These are phyloP conservation scores for Clarias platycephalus DNA, from an alignment of 2,797 vertebrate genomes.

Conservation along the genomic window DNA sequence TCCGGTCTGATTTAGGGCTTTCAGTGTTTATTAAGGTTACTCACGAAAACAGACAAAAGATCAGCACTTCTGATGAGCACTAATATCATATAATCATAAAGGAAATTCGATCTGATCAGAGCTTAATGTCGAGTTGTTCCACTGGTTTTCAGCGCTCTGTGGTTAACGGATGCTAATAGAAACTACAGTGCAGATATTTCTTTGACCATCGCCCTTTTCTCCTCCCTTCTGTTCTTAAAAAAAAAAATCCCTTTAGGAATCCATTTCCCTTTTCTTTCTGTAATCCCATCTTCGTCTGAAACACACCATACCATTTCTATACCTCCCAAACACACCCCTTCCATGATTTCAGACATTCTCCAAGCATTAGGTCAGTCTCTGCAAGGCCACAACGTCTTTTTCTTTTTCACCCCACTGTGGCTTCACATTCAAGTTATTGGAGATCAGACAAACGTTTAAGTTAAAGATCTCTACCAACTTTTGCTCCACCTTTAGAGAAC, in stretches of 20 bases:
- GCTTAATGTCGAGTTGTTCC: not conserved
- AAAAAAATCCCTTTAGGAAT: no score
- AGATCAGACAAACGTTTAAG: not conserved
- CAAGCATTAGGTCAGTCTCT: constrained; percentile 13
- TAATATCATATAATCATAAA: not conserved
- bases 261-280: not conserved
- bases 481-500: no score
- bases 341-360: not conserved
- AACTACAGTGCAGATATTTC: not conserved
- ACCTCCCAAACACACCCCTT: not conserved
- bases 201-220: no score
- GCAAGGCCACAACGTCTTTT: not conserved
- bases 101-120: not conserved
- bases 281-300: not conserved
- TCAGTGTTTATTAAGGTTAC: not conserved
- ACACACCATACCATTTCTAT: not conserved
- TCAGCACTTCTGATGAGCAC: not conserved
- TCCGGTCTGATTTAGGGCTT: not conserved
- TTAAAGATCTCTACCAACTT: not conserved
- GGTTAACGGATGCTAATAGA: not conserved
- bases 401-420: not conserved
- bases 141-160: not conserved
- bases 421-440: not conserved
- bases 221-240: not conserved
- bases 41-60: not conserved